Evolutionary conservation across 2,888 invertebrate species (phyloP), one percentile per base, ranked within the genome.

Genomic region (Meganola albula): DNA sequence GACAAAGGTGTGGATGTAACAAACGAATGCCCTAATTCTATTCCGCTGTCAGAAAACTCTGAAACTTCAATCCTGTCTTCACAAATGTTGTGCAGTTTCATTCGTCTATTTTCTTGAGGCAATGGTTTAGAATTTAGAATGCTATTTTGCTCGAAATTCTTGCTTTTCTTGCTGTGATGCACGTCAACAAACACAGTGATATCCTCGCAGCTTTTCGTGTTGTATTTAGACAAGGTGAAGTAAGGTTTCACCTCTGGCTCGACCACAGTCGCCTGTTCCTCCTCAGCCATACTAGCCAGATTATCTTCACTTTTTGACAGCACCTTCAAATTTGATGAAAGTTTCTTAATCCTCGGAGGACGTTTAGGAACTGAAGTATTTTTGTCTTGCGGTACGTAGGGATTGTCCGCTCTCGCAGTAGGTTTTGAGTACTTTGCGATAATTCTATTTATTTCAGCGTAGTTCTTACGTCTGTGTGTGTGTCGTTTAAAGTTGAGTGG

Each of bases 361-460:
- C 74, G 71, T 34, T 59, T 55, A 14, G 83, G 83, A 28, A 70
- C 65, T 44, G 56, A 50, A 35, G 67, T 64, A 18, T 61, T 52
- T 46, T 46, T 42, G 42, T 58, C 58, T 18, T 62, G 65, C 40
- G 62, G 46, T 18, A 60, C 40, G n/a, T 54, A 49, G 54, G 68
- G 67, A 50, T 76, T 76, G 70, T 70, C 74, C 62, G 78, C 49
- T 63, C 77, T 73, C 67, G 71, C 75, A 56, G 66, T 73, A 46
- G 78, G 72, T 56, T 66, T 77, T 36, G 86, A 85, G 67, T 86
- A 86, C 70, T 86, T 87, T 67, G 84, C 74, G 74, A 85, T 80
- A 72, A 86, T 86, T 79, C 78, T 84, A 62, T 85, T 85, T 67
- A 87, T 79, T 79, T 86, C 85, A 63, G 77, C 74, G 68, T 80